Evolutionary conservation across 2,113 vertebrate species (phyloP), one percentile per base, ranked within the genome.

Genomic region (Hippocampus comes): DNA sequence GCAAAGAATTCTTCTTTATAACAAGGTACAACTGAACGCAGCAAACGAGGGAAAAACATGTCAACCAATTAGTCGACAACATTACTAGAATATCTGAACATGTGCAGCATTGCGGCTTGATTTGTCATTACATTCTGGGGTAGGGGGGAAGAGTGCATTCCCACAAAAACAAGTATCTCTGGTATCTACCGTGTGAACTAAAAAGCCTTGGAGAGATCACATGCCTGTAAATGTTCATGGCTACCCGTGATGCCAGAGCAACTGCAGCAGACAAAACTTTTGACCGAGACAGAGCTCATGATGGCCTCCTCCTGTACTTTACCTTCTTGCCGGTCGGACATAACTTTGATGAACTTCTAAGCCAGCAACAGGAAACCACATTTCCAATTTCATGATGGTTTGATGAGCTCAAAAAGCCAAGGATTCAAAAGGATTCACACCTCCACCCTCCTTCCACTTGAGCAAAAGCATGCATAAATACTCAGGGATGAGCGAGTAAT

Each of bases 221-320:
- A 85, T 84, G 83, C 79, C 84, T 86, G 79, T 70, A 79, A 72
- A 56, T 78, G 86, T 84, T 81, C 78, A 55, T 56, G 79, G 78
- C 68, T 77, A 69, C 73, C 80, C 69, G 59, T 53, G 79, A 84
- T 70, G 83, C 74, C 63, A 71, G 69, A 68, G 78, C 63, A 53
- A 81, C 74, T 41, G 73, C 64, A 53, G 73, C 63, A 48, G 74
- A 56, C 71, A 80, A 78, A 57, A 74, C 82, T 84, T 64, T 64
- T 86, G 65, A 78, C 81, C 74, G 80, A 4, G 30, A 10, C 8
- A 5, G 34, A 41, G 18, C 30, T 21, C 15, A 34, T 4, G 20
- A 53, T 53, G 49, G 20, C 20, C 20, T 53, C 18, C 18, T 46
- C 43, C 43, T 18, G 20, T 8, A 53, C 49, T 21, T 53, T 17